Conservation (phyloP, 2,797 vertebrate species). For the Microctenopoma stevenorrisi region DNA sequence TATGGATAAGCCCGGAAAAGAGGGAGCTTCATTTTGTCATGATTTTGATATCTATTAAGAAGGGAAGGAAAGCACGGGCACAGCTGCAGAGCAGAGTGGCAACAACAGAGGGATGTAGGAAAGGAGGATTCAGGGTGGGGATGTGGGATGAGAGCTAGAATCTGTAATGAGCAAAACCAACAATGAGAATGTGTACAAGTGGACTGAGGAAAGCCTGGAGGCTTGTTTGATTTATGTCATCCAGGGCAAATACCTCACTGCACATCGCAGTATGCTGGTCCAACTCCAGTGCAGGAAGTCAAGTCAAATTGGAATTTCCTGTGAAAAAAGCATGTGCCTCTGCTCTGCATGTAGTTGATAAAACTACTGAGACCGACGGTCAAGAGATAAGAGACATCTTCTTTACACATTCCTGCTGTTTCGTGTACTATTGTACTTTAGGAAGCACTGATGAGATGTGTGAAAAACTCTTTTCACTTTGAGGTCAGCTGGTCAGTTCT, state of each 20-base stretch:
- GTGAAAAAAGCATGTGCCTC: conserved; percentile 38
- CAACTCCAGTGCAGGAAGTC: conserved; percentile 62
- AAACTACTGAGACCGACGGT: conserved; percentile 5
- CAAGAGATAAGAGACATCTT: neutral
- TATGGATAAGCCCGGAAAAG: neutral
- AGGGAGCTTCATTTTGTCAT: conserved; percentile 19
- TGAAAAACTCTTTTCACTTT: neutral
- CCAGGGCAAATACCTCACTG: conserved; percentile 1
- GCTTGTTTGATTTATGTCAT: conserved; percentile 33
- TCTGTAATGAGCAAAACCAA: conserved; percentile 12
- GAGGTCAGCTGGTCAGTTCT: conserved; percentile 18
- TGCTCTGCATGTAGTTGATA: conserved; percentile 34
- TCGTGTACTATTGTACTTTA: neutral
- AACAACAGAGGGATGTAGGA: conserved; percentile 12
- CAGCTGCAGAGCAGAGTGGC: neutral
- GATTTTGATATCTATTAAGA: neutral
- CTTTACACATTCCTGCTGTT: neutral
- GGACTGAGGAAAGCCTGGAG: conserved; percentile 13
- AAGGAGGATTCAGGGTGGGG: conserved; percentile 1
- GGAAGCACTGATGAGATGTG: neutral
- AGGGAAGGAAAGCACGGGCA: neutral
- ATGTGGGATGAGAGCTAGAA: conserved; percentile 1
- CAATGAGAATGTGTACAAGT: conserved; percentile 13
- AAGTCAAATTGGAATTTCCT: conserved; percentile 70
- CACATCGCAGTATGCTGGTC: conserved; percentile 3